These are phyloP conservation scores for Lucilia sericata DNA, from an alignment of 1,140 invertebrate species.

Conservation along the genomic window DNA sequence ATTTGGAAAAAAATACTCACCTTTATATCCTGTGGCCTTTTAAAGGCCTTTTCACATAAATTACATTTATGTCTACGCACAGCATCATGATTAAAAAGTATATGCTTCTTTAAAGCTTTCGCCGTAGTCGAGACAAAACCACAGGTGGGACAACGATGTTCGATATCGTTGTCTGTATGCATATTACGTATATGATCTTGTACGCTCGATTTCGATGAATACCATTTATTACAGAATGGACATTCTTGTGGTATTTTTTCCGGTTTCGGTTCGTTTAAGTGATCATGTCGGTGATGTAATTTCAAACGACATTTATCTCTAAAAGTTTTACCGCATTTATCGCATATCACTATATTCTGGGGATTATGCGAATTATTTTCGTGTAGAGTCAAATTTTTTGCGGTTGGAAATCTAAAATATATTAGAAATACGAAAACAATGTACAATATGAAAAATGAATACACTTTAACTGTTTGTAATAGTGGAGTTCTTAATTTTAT, in stretches of 20 bases:
- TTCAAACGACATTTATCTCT: slow-evolving; percentile 61
- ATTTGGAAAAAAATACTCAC: slow-evolving; percentile 43
- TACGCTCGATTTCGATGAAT: not conserved
- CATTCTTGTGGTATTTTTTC: slow-evolving; percentile 56
- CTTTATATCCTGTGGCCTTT: slow-evolving; percentile 56
- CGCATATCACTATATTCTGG: slow-evolving; percentile 47
- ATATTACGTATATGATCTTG: slow-evolving; percentile 14
- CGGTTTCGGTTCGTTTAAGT: slow-evolving; percentile 55
- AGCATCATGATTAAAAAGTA: slow-evolving; percentile 52
- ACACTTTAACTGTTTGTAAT: too few species aligned
- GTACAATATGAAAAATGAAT: too few species aligned
- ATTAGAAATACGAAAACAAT: not conserved
- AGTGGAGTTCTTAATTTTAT: too few species aligned
- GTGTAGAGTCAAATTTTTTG: not conserved
- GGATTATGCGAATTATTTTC: slow-evolving; percentile 12
- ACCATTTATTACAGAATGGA: slow-evolving; percentile 53
- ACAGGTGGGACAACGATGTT: slow-evolving; percentile 37
- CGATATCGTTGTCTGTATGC: not conserved
- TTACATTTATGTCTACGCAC: slow-evolving; percentile 60
- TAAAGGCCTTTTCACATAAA: slow-evolving; percentile 63
- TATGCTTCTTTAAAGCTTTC: slow-evolving; percentile 16
- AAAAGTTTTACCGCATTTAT: slow-evolving; percentile 57
- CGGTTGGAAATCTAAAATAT: slow-evolving; percentile 32
- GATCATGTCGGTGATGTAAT: slow-evolving; percentile 49
- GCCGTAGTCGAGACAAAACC: slow-evolving; percentile 31